Evolutionary conservation across 1,140 invertebrate genomes (phyloP).

Genomic region (Adoxophyes honmai): DNA sequence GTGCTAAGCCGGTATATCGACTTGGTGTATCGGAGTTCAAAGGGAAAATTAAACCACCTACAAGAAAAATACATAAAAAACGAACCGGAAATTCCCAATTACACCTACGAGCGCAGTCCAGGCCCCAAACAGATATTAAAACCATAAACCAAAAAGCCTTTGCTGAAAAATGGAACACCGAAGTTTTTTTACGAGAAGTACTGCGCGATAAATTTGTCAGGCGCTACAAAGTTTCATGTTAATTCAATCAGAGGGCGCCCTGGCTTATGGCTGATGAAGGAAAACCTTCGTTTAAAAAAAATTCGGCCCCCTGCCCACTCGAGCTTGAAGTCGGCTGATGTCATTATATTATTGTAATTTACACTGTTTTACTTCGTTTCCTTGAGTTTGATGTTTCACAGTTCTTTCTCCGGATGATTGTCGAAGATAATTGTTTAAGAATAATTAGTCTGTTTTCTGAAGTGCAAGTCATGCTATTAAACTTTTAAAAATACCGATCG

Average conservation of each 20-base stretch:
- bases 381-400: neutral
- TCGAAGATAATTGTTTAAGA: too few species aligned
- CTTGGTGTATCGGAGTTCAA: too few species aligned
- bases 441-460: too few species aligned
- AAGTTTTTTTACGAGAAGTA: constrained; percentile 51
- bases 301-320: constrained; percentile 1
- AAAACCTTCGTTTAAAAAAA: constrained; percentile 14
- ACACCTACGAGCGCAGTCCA: neutral
- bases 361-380: constrained; percentile 1
- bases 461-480: too few species aligned
- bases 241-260: constrained; percentile 58
- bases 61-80: too few species aligned
- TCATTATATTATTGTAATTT: constrained; percentile 16
- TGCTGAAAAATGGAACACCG: constrained; percentile 37
- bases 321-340: neutral
- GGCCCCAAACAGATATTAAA: constrained; percentile 24
- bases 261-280: constrained; percentile 63
- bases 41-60: too few species aligned
- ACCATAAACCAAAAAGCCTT: constrained; percentile 25
- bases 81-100: too few species aligned
- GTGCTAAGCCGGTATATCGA: too few species aligned
- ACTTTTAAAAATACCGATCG: too few species aligned
- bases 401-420: too few species aligned
- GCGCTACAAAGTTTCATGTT: constrained; percentile 54
- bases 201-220: constrained; percentile 60